phyloP scores from a whole-genome alignment of 2,888 invertebrate genomes.

The Galerucella pusilla region DNA sequence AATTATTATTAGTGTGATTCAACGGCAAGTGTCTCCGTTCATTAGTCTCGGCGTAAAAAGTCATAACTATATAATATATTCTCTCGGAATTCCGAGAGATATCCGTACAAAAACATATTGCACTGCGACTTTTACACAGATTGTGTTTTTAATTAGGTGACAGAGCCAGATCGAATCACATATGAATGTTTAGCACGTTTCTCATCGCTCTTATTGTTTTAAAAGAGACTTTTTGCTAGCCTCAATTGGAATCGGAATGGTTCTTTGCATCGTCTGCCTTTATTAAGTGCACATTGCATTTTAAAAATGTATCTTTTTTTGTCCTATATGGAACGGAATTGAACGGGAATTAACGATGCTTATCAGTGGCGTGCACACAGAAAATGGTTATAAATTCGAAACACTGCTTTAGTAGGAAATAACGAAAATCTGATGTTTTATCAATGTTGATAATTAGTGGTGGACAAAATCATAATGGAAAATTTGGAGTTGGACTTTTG shows the following conservation, averaged over 20 bases:
- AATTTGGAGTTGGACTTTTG: too few species aligned
- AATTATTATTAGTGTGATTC: background rate
- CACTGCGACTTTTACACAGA: conserved; percentile 53
- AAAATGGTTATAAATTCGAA: background rate
- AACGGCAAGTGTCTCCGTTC: conserved; percentile 7
- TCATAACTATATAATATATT: conserved; percentile 43
- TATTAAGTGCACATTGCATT: conserved; percentile 54
- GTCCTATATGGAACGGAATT: conserved; percentile 46
- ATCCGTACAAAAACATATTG: conserved; percentile 48
- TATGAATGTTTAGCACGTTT: conserved; percentile 59
- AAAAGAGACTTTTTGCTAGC: conserved; percentile 50
- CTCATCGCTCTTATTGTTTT: conserved; percentile 52
- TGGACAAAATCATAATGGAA: too few species aligned
- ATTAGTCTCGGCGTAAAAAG: conserved; percentile 29
- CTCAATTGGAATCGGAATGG: conserved; percentile 44
- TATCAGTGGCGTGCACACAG: conserved; percentile 10
- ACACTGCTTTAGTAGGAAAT: too few species aligned
- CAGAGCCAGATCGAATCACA: conserved; percentile 52
- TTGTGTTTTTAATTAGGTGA: conserved; percentile 58
- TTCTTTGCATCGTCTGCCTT: conserved; percentile 53
- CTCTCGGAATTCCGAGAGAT: conserved; percentile 26
- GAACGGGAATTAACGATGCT: conserved; percentile 42
- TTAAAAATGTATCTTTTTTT: conserved; percentile 52
- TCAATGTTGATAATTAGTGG: too few species aligned
- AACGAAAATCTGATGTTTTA: too few species aligned